A percentile compares a stretch with the other conserved stretches of the same genome.
Evolutionary conservation across 2,797 vertebrate genomes (phyloP).

Genomic region (Ficedula albicollis): DNA sequence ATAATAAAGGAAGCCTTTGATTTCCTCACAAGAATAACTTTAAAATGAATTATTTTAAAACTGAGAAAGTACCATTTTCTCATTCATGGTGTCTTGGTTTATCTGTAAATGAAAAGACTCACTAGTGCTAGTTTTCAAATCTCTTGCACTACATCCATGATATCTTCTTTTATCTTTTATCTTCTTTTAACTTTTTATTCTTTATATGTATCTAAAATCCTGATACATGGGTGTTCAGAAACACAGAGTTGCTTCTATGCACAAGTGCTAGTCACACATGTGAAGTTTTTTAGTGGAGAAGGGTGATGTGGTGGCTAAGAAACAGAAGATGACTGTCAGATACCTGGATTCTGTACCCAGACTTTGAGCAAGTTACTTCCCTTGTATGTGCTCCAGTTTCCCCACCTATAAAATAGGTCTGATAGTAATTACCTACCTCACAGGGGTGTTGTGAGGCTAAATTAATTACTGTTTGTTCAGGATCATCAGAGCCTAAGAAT

Average conservation of each 20-base stretch:
- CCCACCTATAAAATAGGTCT: background rate
- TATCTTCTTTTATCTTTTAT: background rate
- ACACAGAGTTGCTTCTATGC: background rate
- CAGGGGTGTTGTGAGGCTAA: conserved; percentile 8
- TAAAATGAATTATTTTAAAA: background rate
- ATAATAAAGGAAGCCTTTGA: conserved; percentile 42
- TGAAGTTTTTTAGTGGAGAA: background rate
- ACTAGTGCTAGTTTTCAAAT: background rate
- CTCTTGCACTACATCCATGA: background rate
- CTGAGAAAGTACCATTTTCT: background rate
- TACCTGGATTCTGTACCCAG: background rate
- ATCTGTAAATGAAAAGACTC: background rate
- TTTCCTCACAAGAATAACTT: background rate
- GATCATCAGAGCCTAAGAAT: background rate
- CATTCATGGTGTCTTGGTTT: background rate
- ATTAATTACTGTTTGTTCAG: background rate
- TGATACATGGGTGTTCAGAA: background rate
- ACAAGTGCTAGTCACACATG: background rate
- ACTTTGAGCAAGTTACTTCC: background rate
- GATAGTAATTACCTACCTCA: background rate
- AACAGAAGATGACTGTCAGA: background rate
- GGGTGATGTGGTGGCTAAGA: background rate
- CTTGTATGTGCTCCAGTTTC: background rate
- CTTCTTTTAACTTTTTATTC: background rate
- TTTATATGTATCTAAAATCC: background rate